Evolutionary conservation across 2,113 vertebrate genomes (phyloP).

Genomic region (Oryzias curvinotus): DNA sequence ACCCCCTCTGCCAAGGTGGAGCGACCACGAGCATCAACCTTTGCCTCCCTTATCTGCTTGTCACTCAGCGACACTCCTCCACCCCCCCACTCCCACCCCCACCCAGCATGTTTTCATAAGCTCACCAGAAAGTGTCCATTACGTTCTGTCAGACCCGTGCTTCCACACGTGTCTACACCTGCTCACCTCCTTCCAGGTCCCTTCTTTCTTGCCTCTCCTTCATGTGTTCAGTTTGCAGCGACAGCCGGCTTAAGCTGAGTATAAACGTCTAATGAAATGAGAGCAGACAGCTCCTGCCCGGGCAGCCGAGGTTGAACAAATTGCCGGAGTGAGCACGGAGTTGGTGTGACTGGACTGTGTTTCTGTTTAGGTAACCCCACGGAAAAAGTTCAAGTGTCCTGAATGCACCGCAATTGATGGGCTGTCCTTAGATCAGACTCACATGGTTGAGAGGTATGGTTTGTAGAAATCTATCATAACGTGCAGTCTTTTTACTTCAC

Average conservation of each 20-base stretch:
- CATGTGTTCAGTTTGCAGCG: conserved; percentile 20
- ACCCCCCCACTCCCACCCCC: no score
- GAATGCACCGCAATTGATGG: conserved; percentile 98
- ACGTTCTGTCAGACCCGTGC: conserved; percentile 55
- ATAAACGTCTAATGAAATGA: conserved; percentile 1
- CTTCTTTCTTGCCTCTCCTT: background rate
- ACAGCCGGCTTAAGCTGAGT: background rate
- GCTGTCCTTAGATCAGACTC: conserved; percentile 95
- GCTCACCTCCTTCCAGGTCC: conserved; percentile 2
- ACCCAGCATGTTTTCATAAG: conserved; percentile 62
- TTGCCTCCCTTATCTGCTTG: conserved; percentile 77
- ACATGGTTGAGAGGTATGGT: conserved; percentile 85
- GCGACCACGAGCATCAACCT: conserved; percentile 50
- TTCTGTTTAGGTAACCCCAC: conserved; percentile 89
- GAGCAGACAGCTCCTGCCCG: conserved; percentile 19
- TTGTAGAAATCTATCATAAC: background rate
- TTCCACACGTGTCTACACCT: conserved; percentile 43
- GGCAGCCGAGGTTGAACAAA: conserved; percentile 23
- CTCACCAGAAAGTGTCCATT: conserved; percentile 55
- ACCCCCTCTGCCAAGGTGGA: conserved; percentile 65
- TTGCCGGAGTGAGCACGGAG: conserved; percentile 8
- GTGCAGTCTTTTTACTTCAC: background rate
- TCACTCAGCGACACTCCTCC: conserved; percentile 61
- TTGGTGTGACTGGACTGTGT: conserved; percentile 28
- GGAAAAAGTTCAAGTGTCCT: conserved; percentile 99